phyloP scores from a whole-genome alignment of 2,888 invertebrate genomes.

The Lepas anatifera region DNA sequence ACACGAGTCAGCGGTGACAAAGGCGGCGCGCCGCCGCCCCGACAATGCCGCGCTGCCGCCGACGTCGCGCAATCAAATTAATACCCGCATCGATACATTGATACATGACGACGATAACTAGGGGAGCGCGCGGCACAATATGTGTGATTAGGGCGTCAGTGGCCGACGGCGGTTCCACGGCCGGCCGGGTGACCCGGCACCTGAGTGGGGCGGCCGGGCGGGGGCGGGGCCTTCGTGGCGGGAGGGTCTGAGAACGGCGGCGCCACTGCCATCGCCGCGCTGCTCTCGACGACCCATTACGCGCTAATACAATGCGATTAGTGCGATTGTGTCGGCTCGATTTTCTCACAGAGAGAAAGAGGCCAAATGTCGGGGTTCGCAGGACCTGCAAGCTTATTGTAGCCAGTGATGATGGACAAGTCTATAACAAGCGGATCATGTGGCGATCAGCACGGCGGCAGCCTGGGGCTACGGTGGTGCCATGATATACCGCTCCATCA shows the following conservation, averaged over 20 bases:
- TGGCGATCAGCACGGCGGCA: too few relatives aligned
- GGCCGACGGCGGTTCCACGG: neutral
- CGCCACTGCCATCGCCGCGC: neutral
- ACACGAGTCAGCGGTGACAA: neutral
- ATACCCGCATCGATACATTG: constrained; percentile 7
- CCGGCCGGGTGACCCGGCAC: neutral
- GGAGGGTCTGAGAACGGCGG: neutral
- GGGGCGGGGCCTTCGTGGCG: neutral
- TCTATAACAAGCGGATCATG: too few relatives aligned
- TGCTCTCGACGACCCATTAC: neutral
- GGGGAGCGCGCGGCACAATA: neutral
- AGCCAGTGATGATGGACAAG: too few relatives aligned
- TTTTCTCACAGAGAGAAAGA: too few relatives aligned
- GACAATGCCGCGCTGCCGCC: too few relatives aligned
- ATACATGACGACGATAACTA: neutral
- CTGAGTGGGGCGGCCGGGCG: neutral
- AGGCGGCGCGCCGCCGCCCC: neutral
- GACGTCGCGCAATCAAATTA: constrained; percentile 4
- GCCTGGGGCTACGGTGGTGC: too few relatives aligned
- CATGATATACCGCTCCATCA: too few relatives aligned
- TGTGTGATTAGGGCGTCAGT: neutral
- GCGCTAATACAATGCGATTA: constrained; percentile 7
- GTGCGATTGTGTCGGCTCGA: neutral
- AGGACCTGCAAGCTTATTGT: too few relatives aligned
- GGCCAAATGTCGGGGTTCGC: too few relatives aligned